Evolutionary conservation across 2,888 invertebrate genomes (phyloP).

Genomic region (Fragum fragum): DNA sequence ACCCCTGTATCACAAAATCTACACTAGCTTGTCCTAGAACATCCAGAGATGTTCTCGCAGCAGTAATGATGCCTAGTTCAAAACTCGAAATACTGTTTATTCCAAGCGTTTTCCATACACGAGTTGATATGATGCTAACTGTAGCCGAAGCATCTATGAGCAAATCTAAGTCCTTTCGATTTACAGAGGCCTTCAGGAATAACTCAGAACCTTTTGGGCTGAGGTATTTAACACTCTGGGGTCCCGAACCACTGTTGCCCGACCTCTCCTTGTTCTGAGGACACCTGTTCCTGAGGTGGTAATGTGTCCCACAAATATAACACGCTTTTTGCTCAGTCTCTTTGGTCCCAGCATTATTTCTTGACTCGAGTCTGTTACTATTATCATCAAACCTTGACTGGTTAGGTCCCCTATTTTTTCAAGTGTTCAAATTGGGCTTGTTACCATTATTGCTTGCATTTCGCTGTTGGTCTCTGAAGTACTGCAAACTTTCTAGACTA

Average conservation of each 20-base stretch:
- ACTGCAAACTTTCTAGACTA: not conserved
- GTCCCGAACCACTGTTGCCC: not conserved
- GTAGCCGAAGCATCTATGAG: not conserved
- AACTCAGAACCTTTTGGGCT: conserved; percentile 4
- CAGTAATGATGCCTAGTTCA: not conserved
- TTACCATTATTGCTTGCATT: not conserved
- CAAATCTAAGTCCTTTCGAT: not conserved
- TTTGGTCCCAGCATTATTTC: not conserved
- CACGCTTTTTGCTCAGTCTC: not conserved
- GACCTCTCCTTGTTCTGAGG: not conserved
- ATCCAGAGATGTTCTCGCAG: not conserved
- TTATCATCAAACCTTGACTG: no score
- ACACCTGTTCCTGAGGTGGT: not conserved
- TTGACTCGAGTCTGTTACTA: no score
- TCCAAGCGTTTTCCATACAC: not conserved
- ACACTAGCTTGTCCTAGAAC: not conserved
- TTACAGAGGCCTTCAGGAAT: not conserved
- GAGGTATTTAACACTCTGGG: not conserved
- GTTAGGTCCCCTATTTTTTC: no score
- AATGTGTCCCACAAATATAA: not conserved
- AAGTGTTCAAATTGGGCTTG: not conserved
- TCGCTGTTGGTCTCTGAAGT: not conserved
- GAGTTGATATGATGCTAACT: not conserved
- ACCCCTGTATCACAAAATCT: not conserved
- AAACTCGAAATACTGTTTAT: not conserved